Base-by-base conservation (phyloP, 2,888 invertebrate genomes). In the Macrostomum cliftonense region DNA sequence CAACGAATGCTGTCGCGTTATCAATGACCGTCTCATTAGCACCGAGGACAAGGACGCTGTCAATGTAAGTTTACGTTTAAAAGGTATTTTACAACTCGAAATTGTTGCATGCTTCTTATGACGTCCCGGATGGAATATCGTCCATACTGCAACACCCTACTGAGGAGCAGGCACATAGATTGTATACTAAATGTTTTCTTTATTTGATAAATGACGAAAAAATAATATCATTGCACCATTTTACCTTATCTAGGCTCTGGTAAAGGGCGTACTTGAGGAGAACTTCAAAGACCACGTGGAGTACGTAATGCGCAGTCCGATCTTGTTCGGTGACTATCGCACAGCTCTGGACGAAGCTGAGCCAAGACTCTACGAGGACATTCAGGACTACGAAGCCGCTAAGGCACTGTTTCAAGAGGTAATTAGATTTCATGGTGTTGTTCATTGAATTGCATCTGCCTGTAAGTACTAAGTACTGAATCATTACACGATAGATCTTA, bases 331-430 rank as follows among this genome's bases (percentile, higher is more conserved):
- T 0, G 88, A 89, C 63, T 88, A 82, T 61, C 76, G 86, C 42
- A 87, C 86, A 61, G 82, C 86, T 0, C 72, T 82, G 28, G 81
- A 82, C 55, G 83, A 84, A 61, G 78, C 78, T 0, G 84, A 84
- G 57, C 74, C 78, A 0, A 74, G 88, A 50, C 78, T 78, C 57
- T 89, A 89, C 61, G 88, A 89, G 63, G 88, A 89, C 64, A 72
- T 89, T 13, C 72, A 86, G 9, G 87, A 89, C 65, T 89, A 85
- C 62, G 82, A 85, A 59, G 84, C 86, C 0, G 78, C 85, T n/a
- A 83, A 79, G 63, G 81, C 78, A 57, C 71, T 89, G 1, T 86
- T 88, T 61, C 80, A 82, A 73, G 87, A 88, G 77, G 82, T 82
- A 55, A 13, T 12, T 50, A 17, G 43, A 42, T 37, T 5, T 28